Evolutionary conservation across 1,140 invertebrate species (phyloP).

Genomic region (Drosophila gunungcola): DNA sequence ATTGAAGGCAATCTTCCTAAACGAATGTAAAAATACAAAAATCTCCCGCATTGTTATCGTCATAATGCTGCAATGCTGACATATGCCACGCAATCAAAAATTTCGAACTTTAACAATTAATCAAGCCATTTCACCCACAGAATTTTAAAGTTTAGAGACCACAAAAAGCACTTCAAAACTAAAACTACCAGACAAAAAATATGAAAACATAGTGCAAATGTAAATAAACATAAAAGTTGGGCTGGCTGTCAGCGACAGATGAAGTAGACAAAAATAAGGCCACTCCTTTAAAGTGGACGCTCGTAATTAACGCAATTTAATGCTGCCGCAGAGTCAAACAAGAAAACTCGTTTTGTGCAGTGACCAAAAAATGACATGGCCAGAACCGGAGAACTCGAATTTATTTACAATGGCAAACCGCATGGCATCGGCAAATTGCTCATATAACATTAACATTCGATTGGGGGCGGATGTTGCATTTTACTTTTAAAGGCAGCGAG

Average conservation of each 20-base stretch:
- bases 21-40: neutral
- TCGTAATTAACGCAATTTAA: conserved; percentile 48
- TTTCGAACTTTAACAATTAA: conserved; percentile 52
- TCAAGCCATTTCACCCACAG: conserved; percentile 22
- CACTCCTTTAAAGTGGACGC: conserved; percentile 1
- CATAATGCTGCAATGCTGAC: conserved; percentile 15
- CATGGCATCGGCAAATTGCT: conserved; percentile 47
- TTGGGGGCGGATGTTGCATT: conserved; percentile 61
- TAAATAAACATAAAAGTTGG: conserved; percentile 36
- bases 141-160: conserved; percentile 41
- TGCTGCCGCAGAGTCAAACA: conserved; percentile 17
- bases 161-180: conserved; percentile 31
- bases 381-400: conserved; percentile 30
- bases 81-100: conserved; percentile 43
- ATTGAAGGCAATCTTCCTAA: neutral
- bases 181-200: conserved; percentile 22
- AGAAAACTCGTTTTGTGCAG: conserved; percentile 18
- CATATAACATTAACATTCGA: conserved; percentile 55
- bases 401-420: conserved; percentile 55
- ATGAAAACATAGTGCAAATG: conserved; percentile 22
- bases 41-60: conserved; percentile 2
- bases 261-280: neutral
- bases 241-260: conserved; percentile 25
- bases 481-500: conserved; percentile 64
- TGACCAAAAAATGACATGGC: conserved; percentile 41